Evolutionary conservation across 2,888 invertebrate genomes (phyloP).

Genomic region (Melinaea marsaeus): DNA sequence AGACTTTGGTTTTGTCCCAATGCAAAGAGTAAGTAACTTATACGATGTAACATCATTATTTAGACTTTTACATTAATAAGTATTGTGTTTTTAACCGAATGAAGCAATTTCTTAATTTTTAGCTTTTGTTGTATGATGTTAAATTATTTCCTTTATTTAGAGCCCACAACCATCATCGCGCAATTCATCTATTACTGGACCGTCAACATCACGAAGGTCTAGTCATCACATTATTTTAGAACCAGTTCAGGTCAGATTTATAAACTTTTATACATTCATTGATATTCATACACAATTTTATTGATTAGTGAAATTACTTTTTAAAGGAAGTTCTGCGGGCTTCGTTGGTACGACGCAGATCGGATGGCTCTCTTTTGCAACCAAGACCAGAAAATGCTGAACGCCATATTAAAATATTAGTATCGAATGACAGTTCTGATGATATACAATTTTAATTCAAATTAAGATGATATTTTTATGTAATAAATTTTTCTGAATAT

Average conservation of each 20-base stretch:
- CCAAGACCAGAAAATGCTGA: conserved; percentile 47
- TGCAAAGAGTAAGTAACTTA: conserved; percentile 50
- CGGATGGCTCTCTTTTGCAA: conserved; percentile 67
- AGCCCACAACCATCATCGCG: conserved; percentile 62
- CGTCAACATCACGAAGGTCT: conserved; percentile 66
- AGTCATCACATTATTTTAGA: conserved; percentile 66
- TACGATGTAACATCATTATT: no score
- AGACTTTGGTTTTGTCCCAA: conserved; percentile 70
- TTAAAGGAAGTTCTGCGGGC: conserved; percentile 62
- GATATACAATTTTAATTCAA: conserved; percentile 7
- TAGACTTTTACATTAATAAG: not conserved
- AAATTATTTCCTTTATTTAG: conserved; percentile 37
- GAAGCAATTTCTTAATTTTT: conserved; percentile 2
- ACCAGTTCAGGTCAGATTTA: conserved; percentile 54
- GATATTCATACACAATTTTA: not conserved
- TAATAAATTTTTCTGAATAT: conserved; percentile 22
- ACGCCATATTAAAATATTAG: conserved; percentile 66
- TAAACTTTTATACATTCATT: not conserved
- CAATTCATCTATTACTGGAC: conserved; percentile 66
- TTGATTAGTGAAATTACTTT: conserved; percentile 8
- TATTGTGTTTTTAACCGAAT: no score
- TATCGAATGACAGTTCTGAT: conserved; percentile 49
- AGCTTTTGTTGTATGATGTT: conserved; percentile 12
- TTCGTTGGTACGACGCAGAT: conserved; percentile 63
- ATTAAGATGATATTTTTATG: not conserved